phyloP scores from a whole-genome alignment of 2,113 vertebrate species.

The Megaceryle maxima region DNA sequence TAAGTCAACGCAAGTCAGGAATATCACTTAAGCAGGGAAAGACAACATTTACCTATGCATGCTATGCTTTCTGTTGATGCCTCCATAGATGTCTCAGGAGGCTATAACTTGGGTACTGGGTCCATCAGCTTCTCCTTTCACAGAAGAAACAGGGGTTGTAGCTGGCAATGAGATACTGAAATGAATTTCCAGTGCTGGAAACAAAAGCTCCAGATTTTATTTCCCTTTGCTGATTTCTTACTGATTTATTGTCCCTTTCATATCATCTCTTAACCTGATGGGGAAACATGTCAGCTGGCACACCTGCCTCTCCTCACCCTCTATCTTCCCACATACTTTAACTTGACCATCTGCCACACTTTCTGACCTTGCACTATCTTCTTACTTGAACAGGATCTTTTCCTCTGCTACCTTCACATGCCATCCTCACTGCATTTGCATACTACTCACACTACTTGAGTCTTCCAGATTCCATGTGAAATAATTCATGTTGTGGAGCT shows the following conservation, averaged over 20 bases:
- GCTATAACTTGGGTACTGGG: background rate
- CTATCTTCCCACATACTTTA: background rate
- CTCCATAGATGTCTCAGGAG: background rate
- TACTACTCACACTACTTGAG: background rate
- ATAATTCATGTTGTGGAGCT: background rate
- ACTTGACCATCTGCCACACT: background rate
- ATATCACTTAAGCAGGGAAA: background rate
- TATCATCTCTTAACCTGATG: background rate
- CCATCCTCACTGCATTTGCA: background rate
- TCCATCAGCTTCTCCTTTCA: background rate
- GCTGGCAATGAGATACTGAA: background rate
- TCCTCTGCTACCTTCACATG: background rate
- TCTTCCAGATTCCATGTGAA: background rate
- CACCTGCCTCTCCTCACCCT: background rate
- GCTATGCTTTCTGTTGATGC: background rate
- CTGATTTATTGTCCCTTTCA: background rate
- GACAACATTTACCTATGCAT: background rate
- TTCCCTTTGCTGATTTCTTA: background rate
- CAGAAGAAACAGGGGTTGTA: background rate
- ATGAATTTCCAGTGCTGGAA: background rate
- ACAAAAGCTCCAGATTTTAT: background rate
- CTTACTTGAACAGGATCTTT: background rate
- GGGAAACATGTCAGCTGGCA: background rate
- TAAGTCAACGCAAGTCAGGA: background rate
- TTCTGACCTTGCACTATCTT: background rate